These are phyloP conservation scores for Tetragonula clypearis DNA, from an alignment of 1,140 invertebrate genomes.

Conservation along the genomic window DNA sequence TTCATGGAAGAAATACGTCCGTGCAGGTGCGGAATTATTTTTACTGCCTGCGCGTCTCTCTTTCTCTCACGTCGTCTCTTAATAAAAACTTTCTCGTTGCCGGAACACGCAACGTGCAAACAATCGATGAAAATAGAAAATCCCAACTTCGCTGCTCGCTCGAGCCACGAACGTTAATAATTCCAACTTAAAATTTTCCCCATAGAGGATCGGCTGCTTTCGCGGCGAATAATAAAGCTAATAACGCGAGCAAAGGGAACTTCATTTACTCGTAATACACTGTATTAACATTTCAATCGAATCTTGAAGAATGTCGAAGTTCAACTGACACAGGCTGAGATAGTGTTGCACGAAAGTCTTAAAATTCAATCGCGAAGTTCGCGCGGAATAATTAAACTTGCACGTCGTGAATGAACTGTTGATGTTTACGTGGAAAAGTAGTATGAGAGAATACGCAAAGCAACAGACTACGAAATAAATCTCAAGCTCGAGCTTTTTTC, in stretches of 20 bases:
- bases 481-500: too few species aligned
- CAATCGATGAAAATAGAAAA: neutral
- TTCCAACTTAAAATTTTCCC: neutral
- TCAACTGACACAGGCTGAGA: neutral
- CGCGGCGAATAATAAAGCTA: neutral
- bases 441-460: too few species aligned
- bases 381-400: neutral
- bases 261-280: neutral
- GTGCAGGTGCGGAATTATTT: constrained; percentile 21
- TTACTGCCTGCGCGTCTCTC: neutral
- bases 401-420: neutral
- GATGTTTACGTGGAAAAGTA: neutral
- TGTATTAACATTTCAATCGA: neutral
- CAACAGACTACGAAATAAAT: too few species aligned
- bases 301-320: neutral
- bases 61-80: too few species aligned
- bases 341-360: neutral
- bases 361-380: neutral
- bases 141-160: neutral
- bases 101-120: neutral
- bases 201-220: neutral
- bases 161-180: constrained; percentile 10
- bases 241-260: neutral
- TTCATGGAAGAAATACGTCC: constrained; percentile 23
- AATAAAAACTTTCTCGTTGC: constrained; percentile 24